A percentile compares a stretch with the other conserved stretches of the same genome.
Conservation (phyloP, 2,113 vertebrate genomes). For the Furnarius figulus region DNA sequence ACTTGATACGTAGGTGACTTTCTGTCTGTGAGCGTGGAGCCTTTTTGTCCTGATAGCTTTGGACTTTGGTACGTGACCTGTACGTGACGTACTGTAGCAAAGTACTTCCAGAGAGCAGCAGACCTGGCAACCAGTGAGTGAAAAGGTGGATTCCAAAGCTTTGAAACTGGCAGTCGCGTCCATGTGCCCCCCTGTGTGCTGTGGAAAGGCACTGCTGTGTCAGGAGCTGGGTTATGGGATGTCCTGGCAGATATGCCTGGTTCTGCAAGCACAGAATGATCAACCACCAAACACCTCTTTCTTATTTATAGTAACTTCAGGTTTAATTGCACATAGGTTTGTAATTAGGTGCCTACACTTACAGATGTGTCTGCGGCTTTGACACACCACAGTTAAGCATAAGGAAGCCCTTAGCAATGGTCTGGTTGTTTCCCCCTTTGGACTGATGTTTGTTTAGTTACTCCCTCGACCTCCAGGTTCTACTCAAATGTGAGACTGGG, state of each 20-base stretch:
- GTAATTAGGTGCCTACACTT: background rate
- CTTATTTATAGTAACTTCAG: background rate
- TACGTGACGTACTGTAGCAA: background rate
- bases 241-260: background rate
- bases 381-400: background rate
- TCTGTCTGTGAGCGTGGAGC: background rate
- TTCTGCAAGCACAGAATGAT: background rate
- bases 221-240: background rate
- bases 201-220: background rate
- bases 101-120: background rate
- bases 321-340: background rate
- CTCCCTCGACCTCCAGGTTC: background rate
- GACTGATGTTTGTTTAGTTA: background rate
- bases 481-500: fast-evolving
- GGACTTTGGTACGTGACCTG: background rate
- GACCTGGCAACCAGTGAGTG: background rate
- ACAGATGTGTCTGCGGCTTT: background rate
- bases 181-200: fast-evolving
- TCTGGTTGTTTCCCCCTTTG: background rate
- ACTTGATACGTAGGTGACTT: background rate
- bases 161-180: background rate
- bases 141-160: background rate
- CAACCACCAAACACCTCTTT: background rate
- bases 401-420: background rate
- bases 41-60: background rate